Conservation (phyloP, 2,797 vertebrate species). For the Notolabrus celidotus region DNA sequence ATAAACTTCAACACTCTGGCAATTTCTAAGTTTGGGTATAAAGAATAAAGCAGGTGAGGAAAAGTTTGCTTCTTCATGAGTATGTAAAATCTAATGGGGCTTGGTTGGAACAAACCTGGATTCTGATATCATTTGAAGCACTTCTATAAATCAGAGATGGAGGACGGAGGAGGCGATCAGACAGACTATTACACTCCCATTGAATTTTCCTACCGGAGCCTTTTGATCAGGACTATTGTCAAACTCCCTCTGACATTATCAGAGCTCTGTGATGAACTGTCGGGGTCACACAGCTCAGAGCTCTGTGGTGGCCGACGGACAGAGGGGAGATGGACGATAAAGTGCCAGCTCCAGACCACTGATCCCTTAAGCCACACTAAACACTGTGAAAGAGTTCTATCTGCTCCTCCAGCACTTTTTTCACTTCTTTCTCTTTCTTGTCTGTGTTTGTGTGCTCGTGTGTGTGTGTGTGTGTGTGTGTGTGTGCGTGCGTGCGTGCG, state of each 20-base stretch:
- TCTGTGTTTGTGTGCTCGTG: neutral
- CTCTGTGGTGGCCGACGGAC: constrained; percentile 34
- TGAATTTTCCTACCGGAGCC: constrained; percentile 22
- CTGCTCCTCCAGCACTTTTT: constrained; percentile 21
- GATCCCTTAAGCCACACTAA: constrained; percentile 52
- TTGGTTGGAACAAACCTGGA: too few relatives aligned
- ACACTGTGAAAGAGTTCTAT: constrained; percentile 33
- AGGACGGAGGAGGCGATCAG: constrained; percentile 2
- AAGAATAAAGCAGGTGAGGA: too few relatives aligned
- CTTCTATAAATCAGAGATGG: constrained; percentile 1
- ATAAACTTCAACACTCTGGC: too few relatives aligned
- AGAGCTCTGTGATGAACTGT: constrained; percentile 38
- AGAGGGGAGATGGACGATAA: constrained; percentile 41
- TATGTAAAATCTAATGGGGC: too few relatives aligned
- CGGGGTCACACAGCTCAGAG: constrained; percentile 34
- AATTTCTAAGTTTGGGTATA: too few relatives aligned
- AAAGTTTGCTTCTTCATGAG: too few relatives aligned
- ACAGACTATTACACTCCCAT: constrained; percentile 9
- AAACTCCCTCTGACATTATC: constrained; percentile 49
- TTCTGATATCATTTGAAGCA: neutral
- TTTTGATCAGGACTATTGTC: constrained; percentile 44
- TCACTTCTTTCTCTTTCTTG: constrained; percentile 24
- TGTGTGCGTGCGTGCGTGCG: constrained; percentile 1
- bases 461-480: neutral
- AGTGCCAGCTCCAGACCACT: constrained; percentile 31